Evolutionary conservation across 35 echinoderm and acorn worm species (phyloP).

Genomic region (Strongylocentrotus purpuratus): DNA sequence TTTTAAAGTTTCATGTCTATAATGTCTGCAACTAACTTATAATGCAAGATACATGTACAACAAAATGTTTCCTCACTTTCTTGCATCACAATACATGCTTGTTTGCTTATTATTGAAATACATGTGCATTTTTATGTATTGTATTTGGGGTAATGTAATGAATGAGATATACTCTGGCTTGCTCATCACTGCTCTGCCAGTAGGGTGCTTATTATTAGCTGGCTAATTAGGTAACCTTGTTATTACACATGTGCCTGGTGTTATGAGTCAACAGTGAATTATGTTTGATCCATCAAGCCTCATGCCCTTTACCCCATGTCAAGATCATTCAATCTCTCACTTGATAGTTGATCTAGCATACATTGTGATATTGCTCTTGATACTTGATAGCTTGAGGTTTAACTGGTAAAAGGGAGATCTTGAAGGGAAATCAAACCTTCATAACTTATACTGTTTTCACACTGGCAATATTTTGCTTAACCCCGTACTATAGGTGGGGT

Average conservation of each 20-base stretch:
- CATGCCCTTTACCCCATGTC: neutral
- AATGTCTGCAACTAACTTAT: too few relatives aligned
- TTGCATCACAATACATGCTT: too few relatives aligned
- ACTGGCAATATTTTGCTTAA: too few relatives aligned
- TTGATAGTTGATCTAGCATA: neutral
- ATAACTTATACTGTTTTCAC: too few relatives aligned
- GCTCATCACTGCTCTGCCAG: neutral
- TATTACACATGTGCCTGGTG: neutral
- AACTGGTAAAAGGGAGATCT: neutral
- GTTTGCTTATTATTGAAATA: neutral
- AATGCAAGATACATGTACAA: too few relatives aligned
- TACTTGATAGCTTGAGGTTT: too few relatives aligned
- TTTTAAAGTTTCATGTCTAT: too few relatives aligned
- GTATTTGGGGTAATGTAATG: neutral
- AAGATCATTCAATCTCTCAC: neutral
- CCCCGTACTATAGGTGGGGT: too few relatives aligned
- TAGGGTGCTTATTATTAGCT: neutral
- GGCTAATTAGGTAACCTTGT: neutral
- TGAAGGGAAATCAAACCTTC: neutral
- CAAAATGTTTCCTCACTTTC: too few relatives aligned
- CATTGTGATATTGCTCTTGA: neutral
- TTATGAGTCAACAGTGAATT: neutral
- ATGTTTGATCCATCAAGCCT: conserved; percentile 10
- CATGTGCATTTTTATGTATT: neutral
- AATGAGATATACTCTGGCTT: neutral